Percentiles rank a stretch among this genome's conserved stretches.
These are phyloP conservation scores for Melipona beecheii DNA, from an alignment of 2,888 invertebrate genomes.

Conservation along the genomic window DNA sequence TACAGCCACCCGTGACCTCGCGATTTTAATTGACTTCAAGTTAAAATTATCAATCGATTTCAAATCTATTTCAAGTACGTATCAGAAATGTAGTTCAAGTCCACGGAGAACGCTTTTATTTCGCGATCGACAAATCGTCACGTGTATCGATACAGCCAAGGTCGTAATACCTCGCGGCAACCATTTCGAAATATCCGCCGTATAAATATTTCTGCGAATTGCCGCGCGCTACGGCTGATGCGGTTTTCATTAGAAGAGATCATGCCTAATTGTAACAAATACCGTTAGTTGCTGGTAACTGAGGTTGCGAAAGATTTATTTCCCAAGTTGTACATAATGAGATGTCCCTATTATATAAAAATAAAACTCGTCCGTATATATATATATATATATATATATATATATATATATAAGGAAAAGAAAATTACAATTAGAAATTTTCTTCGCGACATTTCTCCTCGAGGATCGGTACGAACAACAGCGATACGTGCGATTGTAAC, in stretches of 20 bases:
- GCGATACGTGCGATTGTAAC: not conserved
- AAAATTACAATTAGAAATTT: not conserved
- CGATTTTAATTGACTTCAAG: no score
- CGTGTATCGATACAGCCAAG: conserved; percentile 18
- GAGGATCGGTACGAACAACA: not conserved
- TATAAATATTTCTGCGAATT: conserved; percentile 12
- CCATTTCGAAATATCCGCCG: conserved; percentile 1
- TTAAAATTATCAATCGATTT: not conserved
- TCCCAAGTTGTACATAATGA: not conserved
- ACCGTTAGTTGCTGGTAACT: conserved; percentile 1
- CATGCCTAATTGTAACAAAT: not conserved
- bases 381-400: no score
- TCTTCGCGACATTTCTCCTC: not conserved
- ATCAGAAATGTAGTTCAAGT: conserved; percentile 22
- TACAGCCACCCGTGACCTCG: no score
- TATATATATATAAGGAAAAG: no score
- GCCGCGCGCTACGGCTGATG: not conserved
- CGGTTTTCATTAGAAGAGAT: not conserved
- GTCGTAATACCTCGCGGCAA: not conserved
- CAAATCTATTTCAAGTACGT: conserved; percentile 2
- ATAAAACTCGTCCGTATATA: not conserved
- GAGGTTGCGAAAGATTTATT: not conserved
- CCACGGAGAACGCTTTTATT: conserved; percentile 20
- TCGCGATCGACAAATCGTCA: conserved; percentile 26
- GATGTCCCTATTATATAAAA: not conserved